These are phyloP conservation scores for Drosophila fulvimacula DNA, from an alignment of 2,888 invertebrate species.

Conservation along the genomic window DNA sequence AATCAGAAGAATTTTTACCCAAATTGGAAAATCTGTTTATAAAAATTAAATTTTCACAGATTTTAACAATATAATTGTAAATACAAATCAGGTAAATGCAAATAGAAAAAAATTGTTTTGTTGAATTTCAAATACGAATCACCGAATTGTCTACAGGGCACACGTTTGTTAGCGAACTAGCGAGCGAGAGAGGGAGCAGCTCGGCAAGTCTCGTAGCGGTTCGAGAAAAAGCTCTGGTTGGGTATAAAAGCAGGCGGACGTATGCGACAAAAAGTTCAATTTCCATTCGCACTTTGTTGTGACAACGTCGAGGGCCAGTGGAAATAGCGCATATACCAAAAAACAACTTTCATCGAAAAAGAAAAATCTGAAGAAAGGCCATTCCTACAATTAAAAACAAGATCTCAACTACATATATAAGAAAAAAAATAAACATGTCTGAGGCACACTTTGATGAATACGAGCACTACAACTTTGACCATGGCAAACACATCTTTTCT, in stretches of 20 bases:
- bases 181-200: slow-evolving; percentile 20
- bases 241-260: slow-evolving; percentile 45
- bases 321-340: slow-evolving; percentile 25
- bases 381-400: slow-evolving; percentile 24
- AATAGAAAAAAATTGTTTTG: too few species aligned
- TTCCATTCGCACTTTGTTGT: slow-evolving; percentile 32
- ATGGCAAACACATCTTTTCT: slow-evolving; percentile 94
- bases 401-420: slow-evolving; percentile 34
- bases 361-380: slow-evolving; percentile 24
- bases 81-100: not conserved
- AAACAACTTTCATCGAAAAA: slow-evolving; percentile 31
- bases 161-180: slow-evolving; percentile 1
- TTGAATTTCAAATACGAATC: not conserved
- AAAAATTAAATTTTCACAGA: not conserved
- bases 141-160: slow-evolving; percentile 27
- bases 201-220: slow-evolving; percentile 11
- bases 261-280: slow-evolving; percentile 35
- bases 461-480: slow-evolving; percentile 97
- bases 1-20: not conserved
- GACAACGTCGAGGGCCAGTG: slow-evolving; percentile 17
- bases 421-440: slow-evolving; percentile 87
- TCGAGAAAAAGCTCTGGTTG: slow-evolving; percentile 39
- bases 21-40: not conserved
- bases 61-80: not conserved
- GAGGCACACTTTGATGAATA: slow-evolving; percentile 94